Percentiles rank a stretch among this genome's conserved stretches.
phyloP scores from a whole-genome alignment of 2,113 vertebrate genomes.

The Oncorhynchus clarkii region DNA sequence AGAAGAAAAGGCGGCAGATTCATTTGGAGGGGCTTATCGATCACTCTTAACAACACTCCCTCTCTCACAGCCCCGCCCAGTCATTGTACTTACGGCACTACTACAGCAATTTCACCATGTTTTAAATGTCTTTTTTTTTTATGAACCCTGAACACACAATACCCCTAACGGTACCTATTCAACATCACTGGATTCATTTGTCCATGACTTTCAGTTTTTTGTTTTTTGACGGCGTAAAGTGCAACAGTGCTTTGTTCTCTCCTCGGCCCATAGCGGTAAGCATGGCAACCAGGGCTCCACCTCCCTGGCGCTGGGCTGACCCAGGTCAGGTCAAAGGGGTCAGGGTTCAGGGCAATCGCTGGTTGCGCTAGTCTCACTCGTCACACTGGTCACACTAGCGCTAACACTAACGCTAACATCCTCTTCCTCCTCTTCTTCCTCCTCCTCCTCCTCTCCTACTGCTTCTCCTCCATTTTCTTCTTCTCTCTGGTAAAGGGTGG shows the following conservation, averaged over 20 bases:
- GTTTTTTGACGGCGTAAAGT: conserved; percentile 89
- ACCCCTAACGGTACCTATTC: conserved; percentile 66
- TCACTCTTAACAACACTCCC: too few species aligned
- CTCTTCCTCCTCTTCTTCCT: conserved; percentile 34
- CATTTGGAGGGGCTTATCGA: too few species aligned
- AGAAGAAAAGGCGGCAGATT: conserved; percentile 44
- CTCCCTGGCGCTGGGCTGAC: conserved; percentile 52
- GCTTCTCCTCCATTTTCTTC: conserved; percentile 41
- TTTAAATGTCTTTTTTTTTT: conserved; percentile 27
- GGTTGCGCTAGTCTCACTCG: conserved; percentile 4
- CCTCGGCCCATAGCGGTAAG: conserved; percentile 47
- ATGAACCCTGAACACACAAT: conserved; percentile 62
- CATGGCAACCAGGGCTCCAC: conserved; percentile 20
- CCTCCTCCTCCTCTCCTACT: conserved; percentile 29
- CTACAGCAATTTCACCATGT: conserved; percentile 62
- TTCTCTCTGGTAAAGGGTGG: conserved; percentile 78
- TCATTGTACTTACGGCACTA: too few species aligned
- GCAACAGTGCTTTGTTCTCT: conserved; percentile 97
- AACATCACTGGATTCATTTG: conserved; percentile 58
- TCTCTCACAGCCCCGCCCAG: too few species aligned
- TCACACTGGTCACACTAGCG: conserved; percentile 4
- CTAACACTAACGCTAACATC: conserved; percentile 45
- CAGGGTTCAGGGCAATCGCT: conserved; percentile 55
- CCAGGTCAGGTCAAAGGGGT: conserved; percentile 24
- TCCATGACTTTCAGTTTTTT: conserved; percentile 82